phyloP scores from a whole-genome alignment of 2,113 vertebrate species.

The Neolamprologus fasciatus region DNA sequence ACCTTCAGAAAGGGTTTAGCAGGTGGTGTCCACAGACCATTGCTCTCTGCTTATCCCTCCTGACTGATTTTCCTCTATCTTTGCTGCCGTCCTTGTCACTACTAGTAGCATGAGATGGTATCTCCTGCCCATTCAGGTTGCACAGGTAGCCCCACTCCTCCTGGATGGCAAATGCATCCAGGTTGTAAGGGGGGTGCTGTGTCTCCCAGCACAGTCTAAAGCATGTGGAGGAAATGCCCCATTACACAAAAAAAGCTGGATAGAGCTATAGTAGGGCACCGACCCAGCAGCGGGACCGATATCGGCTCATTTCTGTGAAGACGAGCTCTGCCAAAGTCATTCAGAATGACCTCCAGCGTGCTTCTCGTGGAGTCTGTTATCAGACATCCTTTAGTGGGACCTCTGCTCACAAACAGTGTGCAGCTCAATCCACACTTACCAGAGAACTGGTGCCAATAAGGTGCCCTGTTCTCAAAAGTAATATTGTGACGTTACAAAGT shows the following conservation, averaged over 20 bases:
- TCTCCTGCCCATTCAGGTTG: not conserved
- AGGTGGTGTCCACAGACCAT: not conserved
- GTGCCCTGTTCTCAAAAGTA: not conserved
- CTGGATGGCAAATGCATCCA: not conserved
- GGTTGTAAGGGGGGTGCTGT: not conserved
- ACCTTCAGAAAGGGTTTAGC: not conserved
- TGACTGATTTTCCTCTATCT: not conserved
- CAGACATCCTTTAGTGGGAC: not conserved
- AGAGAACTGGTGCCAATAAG: not conserved
- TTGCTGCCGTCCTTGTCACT: not conserved
- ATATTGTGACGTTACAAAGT: not conserved
- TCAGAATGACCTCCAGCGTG: not conserved
- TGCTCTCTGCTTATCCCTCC: not conserved
- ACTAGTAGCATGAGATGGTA: not conserved
- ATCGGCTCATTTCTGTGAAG: not conserved
- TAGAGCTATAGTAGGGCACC: not conserved
- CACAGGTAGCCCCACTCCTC: not conserved
- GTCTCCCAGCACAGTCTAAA: not conserved
- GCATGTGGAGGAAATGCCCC: not conserved
- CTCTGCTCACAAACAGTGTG: not conserved
- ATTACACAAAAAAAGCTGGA: not conserved
- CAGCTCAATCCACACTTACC: not conserved
- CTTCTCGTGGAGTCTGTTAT: not conserved
- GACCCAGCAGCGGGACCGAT: fast-evolving
- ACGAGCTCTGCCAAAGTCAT: not conserved